Evolutionary conservation across 2,888 invertebrate genomes (phyloP).

Genomic region (Asteroscopus sphinx): DNA sequence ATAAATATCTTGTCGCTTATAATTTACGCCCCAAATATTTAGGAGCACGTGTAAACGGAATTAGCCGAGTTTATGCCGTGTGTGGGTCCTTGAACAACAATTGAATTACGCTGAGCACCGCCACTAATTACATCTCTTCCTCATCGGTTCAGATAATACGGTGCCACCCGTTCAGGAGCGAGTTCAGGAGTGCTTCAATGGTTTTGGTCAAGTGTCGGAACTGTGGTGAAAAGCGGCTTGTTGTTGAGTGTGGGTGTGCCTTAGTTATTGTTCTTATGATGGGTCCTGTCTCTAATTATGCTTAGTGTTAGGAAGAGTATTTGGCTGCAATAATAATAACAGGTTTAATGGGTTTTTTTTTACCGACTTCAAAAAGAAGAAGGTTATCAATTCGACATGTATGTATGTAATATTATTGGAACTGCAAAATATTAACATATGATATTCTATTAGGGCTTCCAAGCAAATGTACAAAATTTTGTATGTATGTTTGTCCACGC

Average conservation of each 20-base stretch:
- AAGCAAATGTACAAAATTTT: no score
- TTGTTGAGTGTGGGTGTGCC: background rate
- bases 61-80: conserved; percentile 61
- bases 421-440: no score
- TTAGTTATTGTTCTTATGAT: background rate
- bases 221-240: background rate
- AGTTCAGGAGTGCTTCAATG: no score
- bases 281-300: background rate
- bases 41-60: conserved; percentile 60
- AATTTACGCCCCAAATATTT: conserved; percentile 26
- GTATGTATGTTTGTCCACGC: no score
- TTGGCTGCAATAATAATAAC: no score
- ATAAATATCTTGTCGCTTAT: conserved; percentile 1
- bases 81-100: conserved; percentile 56
- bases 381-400: no score
- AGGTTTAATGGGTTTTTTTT: no score
- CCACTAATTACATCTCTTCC: conserved; percentile 53
- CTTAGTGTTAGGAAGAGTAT: no score
- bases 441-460: no score
- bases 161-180: conserved; percentile 13
- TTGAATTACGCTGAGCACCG: conserved; percentile 56
- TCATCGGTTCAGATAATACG: conserved; percentile 49
- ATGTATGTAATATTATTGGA: no score
- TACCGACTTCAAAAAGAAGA: no score
- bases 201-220: conserved; percentile 41